Evolutionary conservation across 1,140 invertebrate species (phyloP).

Genomic region (Drosophila bipectinata): DNA sequence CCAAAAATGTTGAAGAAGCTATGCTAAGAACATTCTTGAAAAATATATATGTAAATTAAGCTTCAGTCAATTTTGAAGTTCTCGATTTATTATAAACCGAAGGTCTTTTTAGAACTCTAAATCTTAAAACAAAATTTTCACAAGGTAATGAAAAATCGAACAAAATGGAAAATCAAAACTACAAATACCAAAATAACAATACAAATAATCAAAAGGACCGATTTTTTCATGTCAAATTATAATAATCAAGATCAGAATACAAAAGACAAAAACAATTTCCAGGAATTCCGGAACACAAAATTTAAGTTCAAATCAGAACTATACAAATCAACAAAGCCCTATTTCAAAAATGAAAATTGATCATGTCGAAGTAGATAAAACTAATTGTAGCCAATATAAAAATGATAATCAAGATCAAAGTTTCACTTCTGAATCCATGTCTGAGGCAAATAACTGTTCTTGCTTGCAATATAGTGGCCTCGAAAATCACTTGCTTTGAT

Average conservation of each 20-base stretch:
- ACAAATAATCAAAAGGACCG: neutral
- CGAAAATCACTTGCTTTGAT: too few species aligned
- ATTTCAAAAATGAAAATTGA: too few species aligned
- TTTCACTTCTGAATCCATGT: too few species aligned
- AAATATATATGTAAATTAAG: neutral
- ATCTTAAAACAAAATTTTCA: neutral
- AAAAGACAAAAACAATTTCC: neutral
- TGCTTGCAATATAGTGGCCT: too few species aligned
- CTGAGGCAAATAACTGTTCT: too few species aligned
- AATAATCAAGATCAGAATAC: neutral
- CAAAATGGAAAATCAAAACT: neutral
- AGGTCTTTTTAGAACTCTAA: neutral
- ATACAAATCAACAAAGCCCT: neutral
- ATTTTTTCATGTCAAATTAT: neutral
- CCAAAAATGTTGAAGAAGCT: too few species aligned
- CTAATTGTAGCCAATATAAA: too few species aligned
- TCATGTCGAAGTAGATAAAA: too few species aligned
- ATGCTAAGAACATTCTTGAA: too few species aligned
- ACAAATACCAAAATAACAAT: neutral
- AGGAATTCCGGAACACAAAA: constrained; percentile 9
- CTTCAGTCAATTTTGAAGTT: neutral
- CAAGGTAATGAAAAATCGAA: neutral
- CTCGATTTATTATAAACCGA: neutral
- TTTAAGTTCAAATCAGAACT: constrained; percentile 25
- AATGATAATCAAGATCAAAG: too few species aligned